These are phyloP conservation scores for Neomorphus geoffroyi DNA, from an alignment of 2,797 vertebrate genomes.

Conservation along the genomic window DNA sequence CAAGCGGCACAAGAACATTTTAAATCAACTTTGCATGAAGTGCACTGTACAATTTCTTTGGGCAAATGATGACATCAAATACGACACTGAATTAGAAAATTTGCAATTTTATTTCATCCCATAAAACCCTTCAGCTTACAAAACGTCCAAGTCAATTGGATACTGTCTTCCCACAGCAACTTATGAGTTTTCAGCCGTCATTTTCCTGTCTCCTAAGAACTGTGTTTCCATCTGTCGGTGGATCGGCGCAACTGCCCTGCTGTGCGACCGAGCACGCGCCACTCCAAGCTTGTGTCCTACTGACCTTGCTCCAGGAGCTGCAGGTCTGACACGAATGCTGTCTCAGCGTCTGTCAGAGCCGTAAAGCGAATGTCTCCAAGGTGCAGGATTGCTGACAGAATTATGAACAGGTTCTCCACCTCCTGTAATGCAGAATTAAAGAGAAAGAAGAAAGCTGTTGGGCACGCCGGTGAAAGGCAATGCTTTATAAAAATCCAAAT, in stretches of 20 bases:
- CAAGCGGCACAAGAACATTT: not conserved
- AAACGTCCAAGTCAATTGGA: not conserved
- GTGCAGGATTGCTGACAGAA: conserved; percentile 89
- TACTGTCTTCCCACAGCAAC: not conserved
- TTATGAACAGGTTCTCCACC: conserved; percentile 89
- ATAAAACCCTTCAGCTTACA: not conserved
- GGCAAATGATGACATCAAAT: not conserved
- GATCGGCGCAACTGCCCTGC: not conserved
- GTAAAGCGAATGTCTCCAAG: conserved; percentile 90
- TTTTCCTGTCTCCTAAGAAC: not conserved
- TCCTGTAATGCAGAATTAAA: conserved; percentile 78
- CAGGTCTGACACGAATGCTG: conserved; percentile 87
- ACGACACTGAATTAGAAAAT: not conserved
- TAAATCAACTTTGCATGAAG: not conserved
- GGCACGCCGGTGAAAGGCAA: not conserved
- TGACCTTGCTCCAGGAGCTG: conserved; percentile 93
- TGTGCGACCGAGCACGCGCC: fast-evolving
- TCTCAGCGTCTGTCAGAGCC: conserved; percentile 80
- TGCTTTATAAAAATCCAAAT: not conserved
- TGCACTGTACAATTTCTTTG: not conserved
- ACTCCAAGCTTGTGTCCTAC: conserved; percentile 36
- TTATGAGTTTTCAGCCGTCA: not conserved
- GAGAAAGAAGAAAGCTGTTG: conserved; percentile 1
- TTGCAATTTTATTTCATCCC: not conserved
- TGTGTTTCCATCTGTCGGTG: conserved; percentile 62